phyloP scores from a whole-genome alignment of 2,113 vertebrate genomes.

The Meleagris gallopavo region DNA sequence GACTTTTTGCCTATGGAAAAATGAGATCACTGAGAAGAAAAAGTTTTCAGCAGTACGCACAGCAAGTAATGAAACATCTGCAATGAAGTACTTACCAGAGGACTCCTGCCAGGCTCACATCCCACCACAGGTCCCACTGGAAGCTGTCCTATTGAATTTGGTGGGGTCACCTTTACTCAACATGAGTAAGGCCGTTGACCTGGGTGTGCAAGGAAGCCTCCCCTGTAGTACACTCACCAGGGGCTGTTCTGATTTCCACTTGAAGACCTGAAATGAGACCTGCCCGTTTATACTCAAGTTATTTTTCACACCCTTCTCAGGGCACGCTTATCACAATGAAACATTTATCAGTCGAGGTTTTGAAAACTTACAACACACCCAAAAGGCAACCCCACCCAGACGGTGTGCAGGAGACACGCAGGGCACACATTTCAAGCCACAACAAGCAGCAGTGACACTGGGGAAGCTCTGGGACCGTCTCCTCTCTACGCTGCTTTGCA shows the following conservation, averaged over 20 bases:
- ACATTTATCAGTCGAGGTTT: background rate
- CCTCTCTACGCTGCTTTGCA: background rate
- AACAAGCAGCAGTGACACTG: accelerated
- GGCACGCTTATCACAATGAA: accelerated
- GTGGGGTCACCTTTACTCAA: background rate
- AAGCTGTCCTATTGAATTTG: background rate
- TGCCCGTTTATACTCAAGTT: background rate
- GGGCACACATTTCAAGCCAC: accelerated
- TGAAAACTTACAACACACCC: background rate
- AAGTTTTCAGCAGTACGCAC: background rate
- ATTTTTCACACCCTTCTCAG: background rate
- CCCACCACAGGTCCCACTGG: background rate
- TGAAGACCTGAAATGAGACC: background rate
- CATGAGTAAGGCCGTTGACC: background rate
- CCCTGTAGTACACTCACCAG: background rate
- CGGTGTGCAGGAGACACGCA: background rate
- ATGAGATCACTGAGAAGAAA: background rate
- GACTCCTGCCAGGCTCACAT: background rate
- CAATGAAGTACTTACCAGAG: background rate
- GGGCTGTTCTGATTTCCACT: background rate
- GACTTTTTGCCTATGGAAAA: background rate
- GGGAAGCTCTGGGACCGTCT: background rate
- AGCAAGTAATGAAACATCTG: background rate
- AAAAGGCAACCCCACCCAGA: background rate
- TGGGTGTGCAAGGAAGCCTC: background rate